Evolutionary conservation across 2,888 invertebrate genomes (phyloP), one percentile per base, ranked within the genome.

Genomic region (Cantharis flavilabris): DNA sequence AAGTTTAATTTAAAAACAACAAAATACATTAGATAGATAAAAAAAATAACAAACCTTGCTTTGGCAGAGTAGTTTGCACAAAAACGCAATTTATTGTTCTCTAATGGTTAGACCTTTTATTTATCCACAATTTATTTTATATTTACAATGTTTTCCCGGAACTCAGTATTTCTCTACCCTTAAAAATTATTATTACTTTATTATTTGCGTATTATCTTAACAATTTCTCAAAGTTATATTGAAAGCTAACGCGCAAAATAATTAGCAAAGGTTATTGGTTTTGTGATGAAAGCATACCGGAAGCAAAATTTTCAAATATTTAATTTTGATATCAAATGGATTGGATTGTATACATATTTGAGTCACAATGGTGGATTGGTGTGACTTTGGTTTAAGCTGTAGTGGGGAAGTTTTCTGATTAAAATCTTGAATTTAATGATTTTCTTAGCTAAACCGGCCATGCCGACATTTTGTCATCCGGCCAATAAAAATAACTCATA

Each of bases 1-100:
- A 89, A 92, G 93, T 9, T 13, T 69, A 64, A 63, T 69, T 70
- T 70, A 26, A 33, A 33, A 28, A 30, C 14, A 16, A 18, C 49
- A 49, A n/a, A 49, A 49, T n/a, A n/a, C 4, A 49, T n/a, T 7
- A 9, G n/a, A 49, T 49, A 49, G 7, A 49, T 7, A 49, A 49
- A 49, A 33, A 49, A n/a, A 7, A 49, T n/a, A n/a, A n/a, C n/a
- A 49, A 49, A n/a, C 7, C 49, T n/a, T 49, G 49, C 49, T 49
- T 49, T n/a, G 49, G 49, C 49, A 49, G 49, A 49, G 49, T 49
- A 49, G 49, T 49, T 49, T 49, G 7, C 13, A n/a, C 23, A 67
- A 67, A 67, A 67, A 13, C 23, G 65, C 23, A 23, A 67, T 67
- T 67, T 67, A 67, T n/a, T 67, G 65, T 67, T 67, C 65, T 23